A percentile compares a stretch with the other conserved stretches of the same genome.
Evolutionary conservation across 1,140 invertebrate genomes (phyloP).

Genomic region (Grapholita molesta): DNA sequence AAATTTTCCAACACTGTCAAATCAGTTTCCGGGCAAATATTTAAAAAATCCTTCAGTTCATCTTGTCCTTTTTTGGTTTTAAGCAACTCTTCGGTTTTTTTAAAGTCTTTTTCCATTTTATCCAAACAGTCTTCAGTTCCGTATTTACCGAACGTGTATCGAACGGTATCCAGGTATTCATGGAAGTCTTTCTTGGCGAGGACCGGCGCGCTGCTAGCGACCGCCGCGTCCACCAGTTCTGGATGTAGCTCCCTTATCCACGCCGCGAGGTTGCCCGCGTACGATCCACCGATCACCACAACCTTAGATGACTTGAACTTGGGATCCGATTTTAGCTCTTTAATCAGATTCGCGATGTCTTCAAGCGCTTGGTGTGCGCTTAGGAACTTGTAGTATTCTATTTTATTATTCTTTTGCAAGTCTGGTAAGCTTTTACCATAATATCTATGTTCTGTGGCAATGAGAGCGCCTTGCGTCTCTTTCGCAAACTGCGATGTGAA

Average conservation of each 20-base stretch:
- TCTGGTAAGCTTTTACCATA: slow-evolving; percentile 87
- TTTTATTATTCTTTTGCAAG: slow-evolving; percentile 68
- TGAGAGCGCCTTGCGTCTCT: slow-evolving; percentile 51
- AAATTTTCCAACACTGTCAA: slow-evolving; percentile 46
- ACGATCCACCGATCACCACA: too few species aligned
- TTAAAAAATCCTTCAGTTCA: slow-evolving; percentile 47
- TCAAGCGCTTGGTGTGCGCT: slow-evolving; percentile 85
- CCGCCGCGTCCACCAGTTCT: slow-evolving; percentile 84
- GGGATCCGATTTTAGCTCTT: slow-evolving; percentile 57
- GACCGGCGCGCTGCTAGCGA: slow-evolving; percentile 88
- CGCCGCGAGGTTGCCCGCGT: too few species aligned
- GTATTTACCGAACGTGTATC: too few species aligned
- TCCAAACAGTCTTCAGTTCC: too few species aligned
- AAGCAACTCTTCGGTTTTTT: slow-evolving; percentile 43
- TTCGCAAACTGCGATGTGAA: slow-evolving; percentile 66
- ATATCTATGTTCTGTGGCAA: slow-evolving; percentile 86
- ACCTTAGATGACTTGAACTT: too few species aligned
- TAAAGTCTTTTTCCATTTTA: slow-evolving; percentile 41
- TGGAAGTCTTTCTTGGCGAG: too few species aligned
- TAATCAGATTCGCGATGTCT: slow-evolving; percentile 84
- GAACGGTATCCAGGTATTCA: too few species aligned
- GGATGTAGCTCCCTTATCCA: slow-evolving; percentile 89
- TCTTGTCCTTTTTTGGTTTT: slow-evolving; percentile 41
- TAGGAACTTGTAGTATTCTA: slow-evolving; percentile 73
- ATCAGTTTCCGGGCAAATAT: slow-evolving; percentile 50